Evolutionary conservation across 2,888 invertebrate species (phyloP), one percentile per base, ranked within the genome.

Genomic region (Sarcophaga caerulescens): DNA sequence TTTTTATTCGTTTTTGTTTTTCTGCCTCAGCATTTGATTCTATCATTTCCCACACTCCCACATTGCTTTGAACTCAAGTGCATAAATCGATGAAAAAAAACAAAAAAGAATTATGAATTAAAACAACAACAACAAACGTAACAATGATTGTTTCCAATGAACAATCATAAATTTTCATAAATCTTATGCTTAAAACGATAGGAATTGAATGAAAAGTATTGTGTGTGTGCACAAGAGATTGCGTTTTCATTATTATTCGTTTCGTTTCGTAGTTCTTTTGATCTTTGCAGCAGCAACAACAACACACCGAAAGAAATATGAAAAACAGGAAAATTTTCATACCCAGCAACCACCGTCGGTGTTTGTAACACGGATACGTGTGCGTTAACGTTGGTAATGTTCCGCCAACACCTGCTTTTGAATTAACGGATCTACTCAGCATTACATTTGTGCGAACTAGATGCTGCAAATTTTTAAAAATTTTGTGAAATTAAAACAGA

Each of bases 21-120:
- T 63, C 70, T 23, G 23, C 68, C 1, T 45, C n/a, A 59, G 59
- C 66, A 76, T 23, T 21, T 35, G 25, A 45, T 45, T 23, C 25
- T 17, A 62, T 19, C 25, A 65, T 25, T 57, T 66, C 47, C 17
- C 12, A 69, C 52, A 68, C 21, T 10, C 19, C 23, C 45, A 69
- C 85, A 87, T 80, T 85, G 87, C 90, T 90, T 90, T 90, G 90
- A 90, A 91, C 90, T 90, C 88, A 69, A 66, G 78, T 83, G 47
- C 57, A 73, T 69, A 78, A 83, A 83, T 68, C 78, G 17, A 69
- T 68, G 68, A 10, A 35, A 35, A 35, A 8, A 35, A 35, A 35
- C 0, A 35, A 35, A 35, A 35, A 74, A 69, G 73, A 73, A 81
- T 69, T 81, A 81, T 69, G 44, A 81, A 69, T 81, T 62, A 2